Evolutionary conservation across 2,888 invertebrate genomes (phyloP), one percentile per base, ranked within the genome.

Genomic region (Hydraecia micacea): DNA sequence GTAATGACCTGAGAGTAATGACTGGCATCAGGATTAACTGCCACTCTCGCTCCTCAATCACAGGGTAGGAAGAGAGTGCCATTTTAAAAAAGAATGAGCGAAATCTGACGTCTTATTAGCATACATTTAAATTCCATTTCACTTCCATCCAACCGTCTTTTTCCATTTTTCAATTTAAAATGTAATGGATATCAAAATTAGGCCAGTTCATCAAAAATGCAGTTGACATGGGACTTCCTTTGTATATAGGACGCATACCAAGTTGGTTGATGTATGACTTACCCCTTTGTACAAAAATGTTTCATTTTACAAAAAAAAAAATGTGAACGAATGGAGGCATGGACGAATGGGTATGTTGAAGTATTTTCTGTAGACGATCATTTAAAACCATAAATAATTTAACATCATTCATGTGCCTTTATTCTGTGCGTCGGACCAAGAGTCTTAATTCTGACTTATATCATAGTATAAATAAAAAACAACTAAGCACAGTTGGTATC

Each of bases 1-100:
- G 85, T 85, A 82, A 88, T 80, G 84, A 85, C 67, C 76, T 77
- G 80, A 63, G 75, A 79, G 71, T 87, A 84, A 88, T 83, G 81
- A 79, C 73, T 72, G 72, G 42, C 63, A 73, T 67, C 73, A 69
- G 28, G 73, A 81, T 73, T 69, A 76, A 84, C 66, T 66, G 15
- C 18, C 67, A 60, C 62, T 63, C 65, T 71, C 36, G 15, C 66
- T 68, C n/a, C 39, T 75, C 62, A n/a, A 63, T 73, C 52, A 74
- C 62, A 63, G 36, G 13, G 65, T 11, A 46, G 13, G 21, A 55
- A 73, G 52, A 49, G n/a, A 36, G 25, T 1, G 15, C n/a, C 36
- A 42, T 80, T 74, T 42, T 28, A 55, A 70, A 81, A 46, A 62
- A 67, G 28, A 65, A 39, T 13, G 42, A 70, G 21, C 25, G 21